A percentile compares a stretch with the other conserved stretches of the same genome.
phyloP scores from a whole-genome alignment of 2,113 vertebrate species.

The Phocoena sinus region DNA sequence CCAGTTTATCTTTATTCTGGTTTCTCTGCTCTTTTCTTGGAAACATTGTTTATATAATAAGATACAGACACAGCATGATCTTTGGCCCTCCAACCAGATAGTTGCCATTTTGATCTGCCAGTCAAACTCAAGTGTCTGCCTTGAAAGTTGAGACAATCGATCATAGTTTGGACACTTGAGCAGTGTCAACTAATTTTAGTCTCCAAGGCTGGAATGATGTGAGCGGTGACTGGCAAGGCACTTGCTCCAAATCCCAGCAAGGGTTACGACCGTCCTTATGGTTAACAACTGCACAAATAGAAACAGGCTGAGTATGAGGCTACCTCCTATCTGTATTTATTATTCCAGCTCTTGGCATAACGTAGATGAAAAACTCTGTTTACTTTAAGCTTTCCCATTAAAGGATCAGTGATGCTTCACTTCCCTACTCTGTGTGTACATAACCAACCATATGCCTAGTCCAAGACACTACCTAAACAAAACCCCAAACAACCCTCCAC shows the following conservation, averaged over 20 bases:
- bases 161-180: slow-evolving; percentile 71
- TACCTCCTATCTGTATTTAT: slow-evolving; percentile 83
- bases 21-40: slow-evolving; percentile 18
- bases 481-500: background rate
- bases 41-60: slow-evolving; percentile 29
- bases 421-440: background rate
- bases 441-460: background rate
- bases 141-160: slow-evolving; percentile 70
- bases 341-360: slow-evolving; percentile 78
- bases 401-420: slow-evolving; percentile 29
- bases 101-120: slow-evolving; percentile 69
- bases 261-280: slow-evolving; percentile 78
- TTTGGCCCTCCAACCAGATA: slow-evolving; percentile 75
- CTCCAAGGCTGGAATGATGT: slow-evolving; percentile 60
- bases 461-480: background rate
- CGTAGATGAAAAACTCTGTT: slow-evolving; percentile 74
- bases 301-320: slow-evolving; percentile 73
- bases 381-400: slow-evolving; percentile 73
- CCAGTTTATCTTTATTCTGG: slow-evolving; percentile 60
- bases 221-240: slow-evolving; percentile 77
- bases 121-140: slow-evolving; percentile 67
- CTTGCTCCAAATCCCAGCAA: slow-evolving; percentile 80
- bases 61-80: slow-evolving; percentile 27
- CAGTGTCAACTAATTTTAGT: slow-evolving; percentile 78
- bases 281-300: slow-evolving; percentile 87